These are phyloP conservation scores for Morelia viridis DNA, from an alignment of 2,797 vertebrate genomes.

Conservation along the genomic window DNA sequence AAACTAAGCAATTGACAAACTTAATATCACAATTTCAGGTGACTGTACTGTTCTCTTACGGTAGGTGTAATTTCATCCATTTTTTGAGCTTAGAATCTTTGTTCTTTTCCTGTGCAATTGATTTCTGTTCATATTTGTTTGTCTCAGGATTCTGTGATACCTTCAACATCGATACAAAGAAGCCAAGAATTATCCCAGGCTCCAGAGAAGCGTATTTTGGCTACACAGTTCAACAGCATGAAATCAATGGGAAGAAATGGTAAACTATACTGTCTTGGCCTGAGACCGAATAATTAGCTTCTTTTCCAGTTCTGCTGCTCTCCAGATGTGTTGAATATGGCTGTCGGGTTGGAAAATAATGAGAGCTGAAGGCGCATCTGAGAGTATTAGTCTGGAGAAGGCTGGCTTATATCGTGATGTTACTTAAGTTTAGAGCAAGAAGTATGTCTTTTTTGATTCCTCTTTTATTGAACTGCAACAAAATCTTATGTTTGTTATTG, in stretches of 20 bases:
- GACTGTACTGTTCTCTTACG: background rate
- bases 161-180: slow-evolving; percentile 92
- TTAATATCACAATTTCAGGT: background rate
- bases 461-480: background rate
- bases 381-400: background rate
- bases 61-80: background rate
- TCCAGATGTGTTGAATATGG: background rate
- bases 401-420: background rate
- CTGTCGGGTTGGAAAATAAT: background rate
- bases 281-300: background rate
- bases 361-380: background rate
- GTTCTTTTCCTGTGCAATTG: background rate
- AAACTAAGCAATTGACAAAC: background rate
- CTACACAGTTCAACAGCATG: slow-evolving; percentile 95
- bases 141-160: slow-evolving; percentile 79
- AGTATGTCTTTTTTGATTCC: too few species aligned
- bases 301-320: background rate
- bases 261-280: slow-evolving; percentile 66
- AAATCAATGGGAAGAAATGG: slow-evolving; percentile 91
- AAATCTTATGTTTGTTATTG: background rate
- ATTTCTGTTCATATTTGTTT: background rate
- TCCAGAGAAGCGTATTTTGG: slow-evolving; percentile 91
- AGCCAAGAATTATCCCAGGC: slow-evolving; percentile 84
- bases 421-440: background rate
- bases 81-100: background rate